A percentile compares a stretch with the other conserved stretches of the same genome.
Evolutionary conservation across 2,888 invertebrate species (phyloP).

Genomic region (Drosophila picticornis): DNA sequence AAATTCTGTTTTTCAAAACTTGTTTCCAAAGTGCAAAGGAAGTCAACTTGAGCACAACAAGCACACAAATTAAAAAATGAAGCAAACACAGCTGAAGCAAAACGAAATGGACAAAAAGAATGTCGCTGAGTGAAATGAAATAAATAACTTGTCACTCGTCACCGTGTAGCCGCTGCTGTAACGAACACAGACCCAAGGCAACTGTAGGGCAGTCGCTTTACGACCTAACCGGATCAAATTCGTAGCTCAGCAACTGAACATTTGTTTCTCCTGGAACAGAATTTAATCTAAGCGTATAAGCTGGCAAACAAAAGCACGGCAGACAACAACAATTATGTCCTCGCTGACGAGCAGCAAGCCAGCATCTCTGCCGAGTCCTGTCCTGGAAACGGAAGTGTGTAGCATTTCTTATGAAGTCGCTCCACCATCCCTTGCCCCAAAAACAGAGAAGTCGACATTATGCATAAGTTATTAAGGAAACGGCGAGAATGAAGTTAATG

Average conservation of each 20-base stretch:
- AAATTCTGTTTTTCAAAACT: constrained; percentile 80
- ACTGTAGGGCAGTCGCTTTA: constrained; percentile 37
- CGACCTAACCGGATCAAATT: constrained; percentile 22
- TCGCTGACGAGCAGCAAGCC: constrained; percentile 13
- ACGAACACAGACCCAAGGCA: constrained; percentile 1
- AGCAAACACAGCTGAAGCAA: constrained; percentile 12
- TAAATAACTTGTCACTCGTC: constrained; percentile 51
- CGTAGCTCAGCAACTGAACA: constrained; percentile 11
- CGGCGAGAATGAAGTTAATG: constrained; percentile 48
- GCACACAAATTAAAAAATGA: constrained; percentile 31
- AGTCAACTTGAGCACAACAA: constrained; percentile 78
- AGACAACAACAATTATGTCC: constrained; percentile 37
- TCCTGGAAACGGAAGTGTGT: constrained; percentile 48
- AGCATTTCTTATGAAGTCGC: constrained; percentile 42
- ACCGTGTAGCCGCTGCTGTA: constrained; percentile 26
- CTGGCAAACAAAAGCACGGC: constrained; percentile 48
- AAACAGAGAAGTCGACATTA: constrained; percentile 33
- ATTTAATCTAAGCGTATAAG: constrained; percentile 50
- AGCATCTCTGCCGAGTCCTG: constrained; percentile 21
- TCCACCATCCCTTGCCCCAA: background rate
- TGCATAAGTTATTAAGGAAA: constrained; percentile 51
- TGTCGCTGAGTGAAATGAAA: constrained; percentile 40
- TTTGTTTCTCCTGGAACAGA: constrained; percentile 30
- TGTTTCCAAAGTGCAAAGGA: constrained; percentile 78
- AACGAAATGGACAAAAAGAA: constrained; percentile 25